Evolutionary conservation across 1,140 invertebrate species (phyloP).

Genomic region (Liolophura sinensis): DNA sequence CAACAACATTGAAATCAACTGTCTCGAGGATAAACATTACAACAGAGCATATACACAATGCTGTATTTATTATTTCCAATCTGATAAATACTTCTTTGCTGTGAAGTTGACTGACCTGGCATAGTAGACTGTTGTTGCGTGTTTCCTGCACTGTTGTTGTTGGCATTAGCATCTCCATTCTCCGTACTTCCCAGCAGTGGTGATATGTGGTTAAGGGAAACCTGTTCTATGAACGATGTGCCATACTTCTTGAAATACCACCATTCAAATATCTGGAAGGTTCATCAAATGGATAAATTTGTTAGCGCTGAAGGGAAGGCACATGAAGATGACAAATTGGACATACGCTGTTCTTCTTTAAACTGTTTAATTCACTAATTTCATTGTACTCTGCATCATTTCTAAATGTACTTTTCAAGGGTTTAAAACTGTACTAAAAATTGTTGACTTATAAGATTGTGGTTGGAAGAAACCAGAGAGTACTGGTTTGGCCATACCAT

Average conservation of each 20-base stretch:
- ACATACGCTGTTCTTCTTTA: neutral
- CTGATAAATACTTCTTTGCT: too few relatives aligned
- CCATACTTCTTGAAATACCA: conserved; percentile 99
- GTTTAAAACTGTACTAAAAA: neutral
- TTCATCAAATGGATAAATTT: conserved; percentile 7
- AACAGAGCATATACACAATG: neutral
- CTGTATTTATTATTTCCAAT: too few relatives aligned
- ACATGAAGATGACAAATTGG: conserved; percentile 23
- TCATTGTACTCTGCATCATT: too few relatives aligned
- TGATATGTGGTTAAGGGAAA: conserved; percentile 91
- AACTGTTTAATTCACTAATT: neutral
- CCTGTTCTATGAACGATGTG: conserved; percentile 96
- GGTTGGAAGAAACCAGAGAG: conserved; percentile 1
- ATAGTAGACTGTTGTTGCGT: conserved; percentile 15
- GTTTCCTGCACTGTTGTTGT: conserved; percentile 24
- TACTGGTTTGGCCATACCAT: neutral
- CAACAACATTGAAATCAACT: too few relatives aligned
- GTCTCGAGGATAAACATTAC: too few relatives aligned
- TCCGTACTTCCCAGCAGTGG: conserved; percentile 88
- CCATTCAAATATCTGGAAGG: conserved; percentile 95
- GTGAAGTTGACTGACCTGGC: conserved; percentile 14
- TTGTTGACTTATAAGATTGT: neutral
- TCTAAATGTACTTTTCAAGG: too few relatives aligned
- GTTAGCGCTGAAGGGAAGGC: neutral
- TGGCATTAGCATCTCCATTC: conserved; percentile 27